Evolutionary conservation across 2,888 invertebrate species (phyloP).

Genomic region (Neuroscelio doddi): DNA sequence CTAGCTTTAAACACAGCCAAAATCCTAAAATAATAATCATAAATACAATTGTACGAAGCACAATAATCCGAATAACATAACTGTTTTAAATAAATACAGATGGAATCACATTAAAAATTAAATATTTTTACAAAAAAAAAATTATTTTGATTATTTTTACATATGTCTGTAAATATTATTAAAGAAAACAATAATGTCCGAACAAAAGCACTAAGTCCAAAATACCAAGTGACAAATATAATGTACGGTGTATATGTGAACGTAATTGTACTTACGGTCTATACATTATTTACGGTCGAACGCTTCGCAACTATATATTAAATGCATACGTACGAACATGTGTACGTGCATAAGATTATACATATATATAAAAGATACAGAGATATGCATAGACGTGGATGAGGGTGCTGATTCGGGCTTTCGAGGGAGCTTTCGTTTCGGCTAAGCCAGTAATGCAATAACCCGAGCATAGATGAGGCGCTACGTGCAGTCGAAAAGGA

Average conservation of each 20-base stretch:
- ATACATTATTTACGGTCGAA: constrained; percentile 44
- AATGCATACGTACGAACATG: constrained; percentile 24
- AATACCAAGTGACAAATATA: constrained; percentile 21
- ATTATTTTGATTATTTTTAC: background rate
- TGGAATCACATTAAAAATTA: background rate
- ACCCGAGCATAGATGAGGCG: constrained; percentile 63
- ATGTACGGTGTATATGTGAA: constrained; percentile 39
- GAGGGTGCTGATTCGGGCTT: constrained; percentile 48
- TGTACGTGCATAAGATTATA: background rate
- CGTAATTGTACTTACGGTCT: constrained; percentile 43
- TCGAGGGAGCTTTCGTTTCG: constrained; percentile 35
- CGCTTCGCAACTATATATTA: constrained; percentile 45
- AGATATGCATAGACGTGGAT: constrained; percentile 56
- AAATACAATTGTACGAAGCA: too few species aligned
- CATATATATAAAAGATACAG: constrained; percentile 49
- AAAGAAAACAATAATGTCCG: too few species aligned
- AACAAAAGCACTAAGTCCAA: too few species aligned
- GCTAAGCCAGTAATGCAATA: constrained; percentile 71
- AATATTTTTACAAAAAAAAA: background rate
- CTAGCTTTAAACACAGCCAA: too few species aligned
- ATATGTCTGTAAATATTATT: background rate
- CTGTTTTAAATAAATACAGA: background rate
- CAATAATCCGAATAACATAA: too few species aligned
- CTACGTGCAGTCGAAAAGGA: constrained; percentile 64
- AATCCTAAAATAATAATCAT: too few species aligned